Percentiles rank a stretch among this genome's conserved stretches.
Evolutionary conservation across 2,888 invertebrate genomes (phyloP).

Genomic region (Halictus quadricinctus): DNA sequence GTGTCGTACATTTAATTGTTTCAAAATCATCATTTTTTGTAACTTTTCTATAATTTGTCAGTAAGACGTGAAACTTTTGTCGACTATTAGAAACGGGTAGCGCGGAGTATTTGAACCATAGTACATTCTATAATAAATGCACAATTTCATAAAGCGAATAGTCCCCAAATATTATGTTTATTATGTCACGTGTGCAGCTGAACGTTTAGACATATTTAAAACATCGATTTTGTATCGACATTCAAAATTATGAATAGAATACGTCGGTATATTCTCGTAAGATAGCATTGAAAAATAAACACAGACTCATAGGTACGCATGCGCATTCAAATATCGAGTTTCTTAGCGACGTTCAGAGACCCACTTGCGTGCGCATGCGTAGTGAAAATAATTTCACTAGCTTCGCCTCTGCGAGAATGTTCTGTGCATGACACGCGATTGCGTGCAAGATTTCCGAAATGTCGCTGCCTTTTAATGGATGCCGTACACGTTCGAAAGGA

Average conservation of each 20-base stretch:
- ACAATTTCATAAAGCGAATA: neutral
- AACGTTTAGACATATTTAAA: neutral
- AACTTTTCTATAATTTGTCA: neutral
- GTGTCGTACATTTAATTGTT: neutral
- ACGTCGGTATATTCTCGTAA: neutral
- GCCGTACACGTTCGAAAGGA: slow-evolving; percentile 87
- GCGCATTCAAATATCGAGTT: neutral
- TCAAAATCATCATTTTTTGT: neutral
- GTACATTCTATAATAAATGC: neutral
- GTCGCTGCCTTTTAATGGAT: slow-evolving; percentile 90
- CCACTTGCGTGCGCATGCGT: neutral
- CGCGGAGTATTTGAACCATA: neutral
- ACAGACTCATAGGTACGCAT: neutral
- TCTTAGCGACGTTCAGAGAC: neutral
- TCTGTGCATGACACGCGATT: slow-evolving; percentile 30
- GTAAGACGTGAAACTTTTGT: neutral
- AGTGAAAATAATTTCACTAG: neutral
- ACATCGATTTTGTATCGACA: neutral
- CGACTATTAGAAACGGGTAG: neutral
- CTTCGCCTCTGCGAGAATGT: neutral
- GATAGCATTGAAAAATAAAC: neutral
- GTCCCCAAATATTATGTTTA: neutral
- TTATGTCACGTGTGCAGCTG: neutral
- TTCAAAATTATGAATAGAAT: neutral
- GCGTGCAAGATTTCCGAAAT: slow-evolving; percentile 82